Base-by-base conservation (phyloP, 2,113 vertebrate species). In the Grammomys dolichurus region DNA sequence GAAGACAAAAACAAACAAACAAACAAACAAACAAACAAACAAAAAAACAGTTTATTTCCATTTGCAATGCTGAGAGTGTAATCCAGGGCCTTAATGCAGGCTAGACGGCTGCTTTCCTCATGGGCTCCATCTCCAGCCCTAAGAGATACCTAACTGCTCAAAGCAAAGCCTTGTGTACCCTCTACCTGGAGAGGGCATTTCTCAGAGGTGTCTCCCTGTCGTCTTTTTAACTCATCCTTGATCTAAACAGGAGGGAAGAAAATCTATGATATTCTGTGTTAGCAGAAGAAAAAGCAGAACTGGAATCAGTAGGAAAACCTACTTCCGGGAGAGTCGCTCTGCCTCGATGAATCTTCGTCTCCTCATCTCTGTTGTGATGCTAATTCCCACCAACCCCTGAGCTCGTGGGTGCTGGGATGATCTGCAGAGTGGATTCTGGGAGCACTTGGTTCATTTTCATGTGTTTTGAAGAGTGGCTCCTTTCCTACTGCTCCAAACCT, bases 1-100 rank as follows among this genome's bases (percentile, higher is more conserved):
- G 60, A 94, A 93, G 81, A 89, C 78, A 95, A 48, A 48, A 48
- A 48, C 46, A 48, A 48, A 95, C 93, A 51, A 63, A 19, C 16
- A 60, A 60, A 60, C 17, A 60, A 60, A 58, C 54, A 56, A 67
- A 31, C 63, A 65, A 65, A 65, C 20, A 65, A 69, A 33, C 65
- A 69, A 33, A 33, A 69, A 58, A 31, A 7, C 36, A 31, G 69
- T 40, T 28, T 56, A 20, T 60, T 89, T 26, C 69, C 65, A 63
- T 72, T 81, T 7, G 14, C 10, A 16, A 7, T 36, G 31, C 76
- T 51, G 17, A 67, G 40, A 43, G 8, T 65, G 12, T 58, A 36
- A 51, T 5, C 26, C 26, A 2, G 69, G 69, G 69, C 46, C 46
- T 51, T 31, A 13, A 0, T 1, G 0, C 5, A 33, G 14, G 12